phyloP scores from a whole-genome alignment of 2,888 invertebrate genomes.

The Hipparchia sbordonii region DNA sequence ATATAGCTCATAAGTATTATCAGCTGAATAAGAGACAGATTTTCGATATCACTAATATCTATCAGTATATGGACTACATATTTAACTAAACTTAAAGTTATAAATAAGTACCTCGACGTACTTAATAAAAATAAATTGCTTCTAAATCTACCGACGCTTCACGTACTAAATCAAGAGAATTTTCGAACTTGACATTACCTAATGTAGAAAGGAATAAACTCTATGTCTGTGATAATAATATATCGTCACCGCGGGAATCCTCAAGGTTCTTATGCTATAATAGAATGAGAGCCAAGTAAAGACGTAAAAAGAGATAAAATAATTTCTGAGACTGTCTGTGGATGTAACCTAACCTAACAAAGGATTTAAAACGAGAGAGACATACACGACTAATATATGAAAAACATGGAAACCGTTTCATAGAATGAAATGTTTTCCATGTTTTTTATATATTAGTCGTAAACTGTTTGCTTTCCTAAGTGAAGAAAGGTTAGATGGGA shows the following conservation, averaged over 20 bases:
- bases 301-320: background rate
- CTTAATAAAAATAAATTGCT: constrained; percentile 1
- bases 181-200: background rate
- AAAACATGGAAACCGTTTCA: background rate
- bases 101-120: background rate
- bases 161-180: background rate
- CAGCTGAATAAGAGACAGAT: too few relatives aligned
- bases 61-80: background rate
- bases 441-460: background rate
- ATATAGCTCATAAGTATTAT: too few relatives aligned
- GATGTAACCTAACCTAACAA: background rate
- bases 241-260: background rate
- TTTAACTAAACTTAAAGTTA: too few relatives aligned
- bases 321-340: background rate
- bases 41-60: background rate
- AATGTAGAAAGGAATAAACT: constrained; percentile 10
- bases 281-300: constrained; percentile 11
- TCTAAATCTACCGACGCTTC: background rate
- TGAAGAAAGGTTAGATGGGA: background rate
- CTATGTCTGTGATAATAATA: background rate
- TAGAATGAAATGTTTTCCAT: background rate
- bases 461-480: background rate
- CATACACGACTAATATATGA: too few relatives aligned
- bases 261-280: background rate
- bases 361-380: constrained; percentile 3